Evolutionary conservation across 2,888 invertebrate species (phyloP).

Genomic region (Callyntrura sp.): DNA sequence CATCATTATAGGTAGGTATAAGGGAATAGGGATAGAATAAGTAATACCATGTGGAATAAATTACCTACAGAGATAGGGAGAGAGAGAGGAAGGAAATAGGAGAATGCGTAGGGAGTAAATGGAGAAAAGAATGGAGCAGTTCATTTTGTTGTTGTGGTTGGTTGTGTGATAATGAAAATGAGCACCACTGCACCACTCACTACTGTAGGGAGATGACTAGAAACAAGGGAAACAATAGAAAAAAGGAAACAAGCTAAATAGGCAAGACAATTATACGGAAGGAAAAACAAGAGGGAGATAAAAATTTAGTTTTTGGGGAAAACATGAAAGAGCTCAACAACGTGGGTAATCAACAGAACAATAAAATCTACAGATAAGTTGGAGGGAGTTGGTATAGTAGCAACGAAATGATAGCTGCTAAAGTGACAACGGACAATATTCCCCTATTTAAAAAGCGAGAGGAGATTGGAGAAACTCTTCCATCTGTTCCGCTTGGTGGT

Average conservation of each 20-base stretch:
- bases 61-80: background rate
- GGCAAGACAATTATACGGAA: background rate
- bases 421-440: no score
- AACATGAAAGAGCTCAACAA: background rate
- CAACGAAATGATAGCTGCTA: background rate
- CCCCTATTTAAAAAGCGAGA: no score
- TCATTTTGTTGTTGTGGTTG: slow-evolving; percentile 28
- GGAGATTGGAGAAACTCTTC: no score
- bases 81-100: slow-evolving; percentile 10
- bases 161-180: slow-evolving; percentile 33
- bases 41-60: no score
- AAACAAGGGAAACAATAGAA: no score
- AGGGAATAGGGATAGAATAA: background rate
- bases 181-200: no score
- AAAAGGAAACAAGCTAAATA: background rate
- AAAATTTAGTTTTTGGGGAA: no score
- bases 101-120: background rate
- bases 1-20: background rate
- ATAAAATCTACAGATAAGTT: slow-evolving; percentile 39
- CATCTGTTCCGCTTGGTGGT: background rate
- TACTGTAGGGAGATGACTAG: background rate
- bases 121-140: background rate
- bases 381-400: slow-evolving; percentile 21
- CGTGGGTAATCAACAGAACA: slow-evolving; percentile 21
- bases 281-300: background rate